phyloP scores from a whole-genome alignment of 2,113 vertebrate species.

The Chionodraco myersi region DNA sequence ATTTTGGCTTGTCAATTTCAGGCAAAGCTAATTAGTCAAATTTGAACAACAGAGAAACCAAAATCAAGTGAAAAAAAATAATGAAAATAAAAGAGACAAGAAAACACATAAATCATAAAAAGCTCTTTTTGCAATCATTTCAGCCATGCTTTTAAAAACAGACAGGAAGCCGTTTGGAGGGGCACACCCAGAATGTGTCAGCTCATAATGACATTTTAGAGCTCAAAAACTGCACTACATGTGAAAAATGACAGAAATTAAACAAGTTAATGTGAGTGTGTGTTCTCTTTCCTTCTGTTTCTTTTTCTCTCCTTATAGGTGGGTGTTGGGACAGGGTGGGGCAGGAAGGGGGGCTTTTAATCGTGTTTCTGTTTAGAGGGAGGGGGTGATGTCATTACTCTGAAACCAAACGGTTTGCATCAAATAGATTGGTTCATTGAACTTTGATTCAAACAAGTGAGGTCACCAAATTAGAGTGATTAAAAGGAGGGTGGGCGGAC shows the following conservation, averaged over 20 bases:
- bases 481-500: slow-evolving; percentile 29
- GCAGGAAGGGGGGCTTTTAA: slow-evolving; percentile 9
- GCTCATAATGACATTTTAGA: slow-evolving; percentile 77
- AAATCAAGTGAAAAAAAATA: slow-evolving; percentile 67
- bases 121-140: slow-evolving; percentile 80
- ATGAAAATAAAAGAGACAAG: slow-evolving; percentile 50
- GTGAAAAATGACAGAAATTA: slow-evolving; percentile 81
- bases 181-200: slow-evolving; percentile 88
- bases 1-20: slow-evolving; percentile 43
- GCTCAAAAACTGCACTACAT: slow-evolving; percentile 78
- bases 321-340: slow-evolving; percentile 43
- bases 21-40: slow-evolving; percentile 73
- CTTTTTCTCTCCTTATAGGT: slow-evolving; percentile 70
- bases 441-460: slow-evolving; percentile 59
- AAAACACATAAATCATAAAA: slow-evolving; percentile 75
- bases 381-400: slow-evolving; percentile 46
- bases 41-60: slow-evolving; percentile 57
- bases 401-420: slow-evolving; percentile 65
- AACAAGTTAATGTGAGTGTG: slow-evolving; percentile 79
- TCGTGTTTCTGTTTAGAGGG: neutral
- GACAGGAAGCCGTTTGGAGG: slow-evolving; percentile 75
- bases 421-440: slow-evolving; percentile 41
- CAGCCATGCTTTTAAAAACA: slow-evolving; percentile 83
- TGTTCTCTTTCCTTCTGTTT: slow-evolving; percentile 82
- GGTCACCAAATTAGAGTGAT: slow-evolving; percentile 69